Base-by-base conservation (phyloP, 2,888 invertebrate species). In the Mesodorylaimus sp. region DNA sequence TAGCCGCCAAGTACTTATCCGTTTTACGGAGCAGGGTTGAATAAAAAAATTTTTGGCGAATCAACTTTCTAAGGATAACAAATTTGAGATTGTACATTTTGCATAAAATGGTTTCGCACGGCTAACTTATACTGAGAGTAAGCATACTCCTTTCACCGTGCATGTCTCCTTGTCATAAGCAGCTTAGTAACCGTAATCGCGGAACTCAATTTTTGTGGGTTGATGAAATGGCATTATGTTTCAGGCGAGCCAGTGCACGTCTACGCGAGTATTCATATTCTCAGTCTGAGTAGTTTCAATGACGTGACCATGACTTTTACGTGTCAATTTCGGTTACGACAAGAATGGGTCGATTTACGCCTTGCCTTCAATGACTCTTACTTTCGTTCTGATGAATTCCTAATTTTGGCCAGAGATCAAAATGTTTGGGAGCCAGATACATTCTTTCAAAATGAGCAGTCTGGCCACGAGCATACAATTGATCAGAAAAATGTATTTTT, bases 351-450 rank as follows among this genome's bases (percentile, higher is more conserved):
- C 36, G 50, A 50, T 25, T 3, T 47, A 13, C 45, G 50, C 16
- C 23, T 50, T 21, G 3, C 21, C 5, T 47, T 50, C 38, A 27
- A 50, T 5, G 27, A 50, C 3, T 16, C 36, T 16, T 5, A 21
- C 13, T 50, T 50, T 36, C 7, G 32, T 5, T 3, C 2, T 2
- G 7, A 29, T 21, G 45, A 50, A 10, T 13, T 16, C 19, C 13
- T 50, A 7, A 36, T 29, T 7, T 19, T 50, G 13, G 7, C 50
- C 2, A 2, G 2, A 13, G 44, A 51, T 43, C 44, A 36, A 24
- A 3, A 2, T n/a, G 3, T 51, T 19, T 51, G 52, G 52, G n/a
- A 41, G n/a, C 52, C 52, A 13, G 52, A 52, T 27, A 52, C 52
- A 16, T 52, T 52, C 26, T 52, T 52, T 29, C 49, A 50, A 19